Evolutionary conservation across 2,888 invertebrate genomes (phyloP).

Genomic region (Parelbella ahira): DNA sequence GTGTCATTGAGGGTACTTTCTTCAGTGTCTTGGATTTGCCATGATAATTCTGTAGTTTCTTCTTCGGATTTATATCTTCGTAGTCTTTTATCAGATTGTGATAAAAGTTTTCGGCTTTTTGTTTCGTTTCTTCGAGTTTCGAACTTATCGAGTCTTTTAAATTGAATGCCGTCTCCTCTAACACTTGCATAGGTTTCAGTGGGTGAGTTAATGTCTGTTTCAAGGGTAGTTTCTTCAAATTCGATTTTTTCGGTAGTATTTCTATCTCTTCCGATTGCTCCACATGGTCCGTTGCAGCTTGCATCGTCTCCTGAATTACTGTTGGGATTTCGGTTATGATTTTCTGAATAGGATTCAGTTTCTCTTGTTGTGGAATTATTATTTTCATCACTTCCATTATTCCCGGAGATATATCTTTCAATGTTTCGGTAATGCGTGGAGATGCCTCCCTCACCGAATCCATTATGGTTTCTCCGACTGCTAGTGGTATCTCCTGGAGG

Average conservation of each 20-base stretch:
- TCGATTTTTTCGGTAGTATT: conserved; percentile 39
- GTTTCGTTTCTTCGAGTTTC: conserved; percentile 60
- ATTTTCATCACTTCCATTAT: conserved; percentile 70
- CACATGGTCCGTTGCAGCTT: conserved; percentile 54
- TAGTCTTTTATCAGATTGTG: conserved; percentile 60
- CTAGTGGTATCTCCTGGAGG: conserved; percentile 73
- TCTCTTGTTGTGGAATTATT: conserved; percentile 52
- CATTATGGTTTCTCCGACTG: conserved; percentile 69
- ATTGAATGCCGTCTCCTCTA: conserved; percentile 43
- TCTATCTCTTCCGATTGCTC: conserved; percentile 45
- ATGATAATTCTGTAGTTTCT: conserved; percentile 47
- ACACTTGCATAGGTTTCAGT: conserved; percentile 40
- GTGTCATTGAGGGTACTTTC: conserved; percentile 54
- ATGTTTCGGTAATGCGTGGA: conserved; percentile 66
- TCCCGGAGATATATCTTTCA: conserved; percentile 70
- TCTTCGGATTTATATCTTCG: conserved; percentile 53
- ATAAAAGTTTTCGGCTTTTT: conserved; percentile 58
- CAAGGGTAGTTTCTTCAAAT: conserved; percentile 35
- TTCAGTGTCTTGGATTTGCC: conserved; percentile 52
- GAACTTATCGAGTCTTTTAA: conserved; percentile 52
- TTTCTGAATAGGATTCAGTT: conserved; percentile 52
- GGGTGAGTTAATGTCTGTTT: conserved; percentile 34
- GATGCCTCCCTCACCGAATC: conserved; percentile 69
- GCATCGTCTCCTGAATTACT: conserved; percentile 66
- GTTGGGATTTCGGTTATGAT: conserved; percentile 63